Conservation (phyloP, 2,113 vertebrate species). For the Plecturocebus donacophilus region DNA sequence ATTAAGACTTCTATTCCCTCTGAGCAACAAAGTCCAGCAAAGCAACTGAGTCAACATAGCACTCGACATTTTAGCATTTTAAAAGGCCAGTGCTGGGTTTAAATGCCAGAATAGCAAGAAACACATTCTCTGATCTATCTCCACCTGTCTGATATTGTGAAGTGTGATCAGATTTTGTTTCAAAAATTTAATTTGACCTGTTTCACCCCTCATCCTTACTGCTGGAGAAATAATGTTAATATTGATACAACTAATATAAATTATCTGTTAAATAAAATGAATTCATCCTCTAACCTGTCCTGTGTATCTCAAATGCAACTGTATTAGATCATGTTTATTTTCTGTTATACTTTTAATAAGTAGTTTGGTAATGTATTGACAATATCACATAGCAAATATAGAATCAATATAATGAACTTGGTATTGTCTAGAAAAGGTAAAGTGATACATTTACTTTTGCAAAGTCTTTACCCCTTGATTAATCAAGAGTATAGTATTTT, state of each 20-base stretch:
- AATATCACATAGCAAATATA: background rate
- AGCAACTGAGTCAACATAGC: conserved; percentile 61
- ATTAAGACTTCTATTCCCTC: conserved; percentile 39
- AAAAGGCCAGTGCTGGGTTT: background rate
- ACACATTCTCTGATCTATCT: background rate
- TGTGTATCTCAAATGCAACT: background rate
- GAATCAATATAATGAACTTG: background rate
- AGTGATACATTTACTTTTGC: background rate
- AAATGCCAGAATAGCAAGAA: conserved; percentile 2
- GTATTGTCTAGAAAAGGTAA: background rate
- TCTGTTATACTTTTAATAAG: background rate
- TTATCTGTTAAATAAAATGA: background rate
- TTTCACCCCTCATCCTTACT: background rate
- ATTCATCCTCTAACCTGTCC: background rate
- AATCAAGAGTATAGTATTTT: background rate
- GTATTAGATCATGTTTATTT: background rate
- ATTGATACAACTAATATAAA: background rate
- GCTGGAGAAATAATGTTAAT: background rate
- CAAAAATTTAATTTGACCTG: rapidly evolving
- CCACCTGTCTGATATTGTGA: background rate
- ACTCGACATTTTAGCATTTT: conserved; percentile 14
- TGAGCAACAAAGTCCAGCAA: conserved; percentile 50
- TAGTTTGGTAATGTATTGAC: background rate
- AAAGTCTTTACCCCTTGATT: background rate
- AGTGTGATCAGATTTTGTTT: background rate